A percentile compares a stretch with the other conserved stretches of the same genome.
Conservation (phyloP, 2,797 vertebrate species). For the Chrosomus eos region DNA sequence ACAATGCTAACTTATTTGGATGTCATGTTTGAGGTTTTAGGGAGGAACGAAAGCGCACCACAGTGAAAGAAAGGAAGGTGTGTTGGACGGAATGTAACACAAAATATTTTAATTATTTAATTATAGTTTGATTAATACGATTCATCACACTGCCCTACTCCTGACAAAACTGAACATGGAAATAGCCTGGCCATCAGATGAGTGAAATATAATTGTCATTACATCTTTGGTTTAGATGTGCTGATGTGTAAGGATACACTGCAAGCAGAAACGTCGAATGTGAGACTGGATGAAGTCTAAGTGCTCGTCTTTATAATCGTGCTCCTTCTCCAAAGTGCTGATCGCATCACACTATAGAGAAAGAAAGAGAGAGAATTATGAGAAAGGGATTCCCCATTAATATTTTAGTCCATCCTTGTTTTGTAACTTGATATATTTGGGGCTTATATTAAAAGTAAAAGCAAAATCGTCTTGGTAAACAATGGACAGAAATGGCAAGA, state of each 20-base stretch:
- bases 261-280: slow-evolving; percentile 95
- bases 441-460: not conserved
- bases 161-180: not conserved
- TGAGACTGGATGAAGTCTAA: slow-evolving; percentile 98
- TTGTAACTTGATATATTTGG: not conserved
- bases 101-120: not conserved
- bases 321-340: slow-evolving; percentile 95
- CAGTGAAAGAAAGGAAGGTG: not conserved
- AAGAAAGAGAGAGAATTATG: not conserved
- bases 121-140: too few relatives aligned
- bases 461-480: not conserved
- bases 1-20: not conserved
- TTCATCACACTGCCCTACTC: too few relatives aligned
- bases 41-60: not conserved
- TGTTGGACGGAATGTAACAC: not conserved
- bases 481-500: not conserved
- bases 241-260: slow-evolving; percentile 89
- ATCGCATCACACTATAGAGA: slow-evolving; percentile 92
- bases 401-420: not conserved
- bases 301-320: slow-evolving; percentile 98
- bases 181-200: not conserved
- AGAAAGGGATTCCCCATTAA: not conserved
- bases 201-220: not conserved
- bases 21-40: not conserved
- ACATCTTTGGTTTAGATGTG: not conserved